A percentile compares a stretch with the other conserved stretches of the same genome.
phyloP scores from a whole-genome alignment of 2,888 invertebrate species.

The Watsonalla cultraria region DNA sequence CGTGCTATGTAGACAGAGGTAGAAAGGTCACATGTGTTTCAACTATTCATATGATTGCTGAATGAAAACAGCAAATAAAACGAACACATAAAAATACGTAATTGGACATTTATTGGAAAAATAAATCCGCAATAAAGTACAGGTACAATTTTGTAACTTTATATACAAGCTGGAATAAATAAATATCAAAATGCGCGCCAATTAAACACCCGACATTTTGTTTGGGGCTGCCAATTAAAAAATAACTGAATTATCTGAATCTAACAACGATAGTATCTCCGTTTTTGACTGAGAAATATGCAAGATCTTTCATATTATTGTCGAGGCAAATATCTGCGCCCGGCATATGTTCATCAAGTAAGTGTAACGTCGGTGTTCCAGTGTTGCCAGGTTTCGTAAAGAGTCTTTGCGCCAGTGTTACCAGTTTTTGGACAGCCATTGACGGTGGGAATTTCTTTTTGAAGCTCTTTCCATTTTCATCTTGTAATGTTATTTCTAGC shows the following conservation, averaged over 20 bases:
- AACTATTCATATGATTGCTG: constrained; percentile 7
- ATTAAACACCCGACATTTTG: constrained; percentile 23
- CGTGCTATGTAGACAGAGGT: constrained; percentile 13
- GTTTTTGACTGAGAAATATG: constrained; percentile 90
- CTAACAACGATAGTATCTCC: constrained; percentile 88
- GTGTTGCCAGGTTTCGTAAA: constrained; percentile 73
- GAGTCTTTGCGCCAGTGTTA: constrained; percentile 87
- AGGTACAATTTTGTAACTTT: constrained; percentile 61
- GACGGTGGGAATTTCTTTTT: constrained; percentile 87
- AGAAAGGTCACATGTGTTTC: constrained; percentile 43
- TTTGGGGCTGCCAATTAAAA: constrained; percentile 29
- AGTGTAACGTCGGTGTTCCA: constrained; percentile 61
- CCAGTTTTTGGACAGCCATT: constrained; percentile 90
- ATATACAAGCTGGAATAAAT: constrained; percentile 58
- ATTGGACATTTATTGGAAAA: constrained; percentile 57
- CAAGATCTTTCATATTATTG: constrained; percentile 89
- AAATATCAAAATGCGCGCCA: constrained; percentile 32
- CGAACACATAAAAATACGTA: constrained; percentile 57
- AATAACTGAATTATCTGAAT: constrained; percentile 64
- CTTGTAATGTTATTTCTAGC: constrained; percentile 75
- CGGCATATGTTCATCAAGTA: constrained; percentile 77
- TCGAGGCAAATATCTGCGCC: constrained; percentile 87
- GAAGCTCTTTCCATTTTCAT: constrained; percentile 77
- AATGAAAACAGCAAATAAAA: constrained; percentile 30
- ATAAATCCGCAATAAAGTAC: constrained; percentile 58